A percentile compares a stretch with the other conserved stretches of the same genome.
phyloP scores from a whole-genome alignment of 2,888 invertebrate species.

The Anthophora plumipes region DNA sequence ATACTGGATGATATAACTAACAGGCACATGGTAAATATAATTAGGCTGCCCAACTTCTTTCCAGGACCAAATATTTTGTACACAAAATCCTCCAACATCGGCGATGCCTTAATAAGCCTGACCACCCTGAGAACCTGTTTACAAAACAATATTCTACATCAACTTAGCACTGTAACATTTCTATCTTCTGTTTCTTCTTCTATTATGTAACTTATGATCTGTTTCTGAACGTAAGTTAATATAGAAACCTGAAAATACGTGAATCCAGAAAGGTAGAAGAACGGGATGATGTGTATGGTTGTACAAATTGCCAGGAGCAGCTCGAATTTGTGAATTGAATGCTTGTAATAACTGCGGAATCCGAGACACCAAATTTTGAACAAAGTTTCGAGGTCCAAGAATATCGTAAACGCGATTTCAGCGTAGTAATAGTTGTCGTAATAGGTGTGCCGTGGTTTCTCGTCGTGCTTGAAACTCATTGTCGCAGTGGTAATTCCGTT shows the following conservation, averaged over 20 bases:
- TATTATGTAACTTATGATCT: neutral
- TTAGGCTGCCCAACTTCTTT: slow-evolving; percentile 99
- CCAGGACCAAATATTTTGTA: slow-evolving; percentile 97
- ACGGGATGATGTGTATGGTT: slow-evolving; percentile 96
- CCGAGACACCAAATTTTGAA: slow-evolving; percentile 99
- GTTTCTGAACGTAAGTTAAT: slow-evolving; percentile 37
- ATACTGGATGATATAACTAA: slow-evolving; percentile 99
- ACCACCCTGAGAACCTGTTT: slow-evolving; percentile 95
- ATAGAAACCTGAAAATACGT: slow-evolving; percentile 94
- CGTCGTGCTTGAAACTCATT: slow-evolving; percentile 97
- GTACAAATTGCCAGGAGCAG: slow-evolving; percentile 96
- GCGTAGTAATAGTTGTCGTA: slow-evolving; percentile 97
- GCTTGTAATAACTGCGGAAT: slow-evolving; percentile 96
- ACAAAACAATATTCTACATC: slow-evolving; percentile 10
- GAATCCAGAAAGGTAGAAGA: slow-evolving; percentile 95
- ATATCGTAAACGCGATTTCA: slow-evolving; percentile 97
- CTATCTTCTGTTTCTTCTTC: neutral
- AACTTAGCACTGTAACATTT: slow-evolving; percentile 10
- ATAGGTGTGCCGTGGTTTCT: slow-evolving; percentile 91
- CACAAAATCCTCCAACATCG: slow-evolving; percentile 98
- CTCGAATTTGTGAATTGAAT: slow-evolving; percentile 99
- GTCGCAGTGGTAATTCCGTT: slow-evolving; percentile 98
- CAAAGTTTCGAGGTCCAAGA: slow-evolving; percentile 96
- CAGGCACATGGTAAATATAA: slow-evolving; percentile 99
- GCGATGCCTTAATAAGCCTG: slow-evolving; percentile 98